A percentile compares a stretch with the other conserved stretches of the same genome.
Conservation (phyloP, 2,797 vertebrate genomes). For the Ctenopoma multispine region DNA sequence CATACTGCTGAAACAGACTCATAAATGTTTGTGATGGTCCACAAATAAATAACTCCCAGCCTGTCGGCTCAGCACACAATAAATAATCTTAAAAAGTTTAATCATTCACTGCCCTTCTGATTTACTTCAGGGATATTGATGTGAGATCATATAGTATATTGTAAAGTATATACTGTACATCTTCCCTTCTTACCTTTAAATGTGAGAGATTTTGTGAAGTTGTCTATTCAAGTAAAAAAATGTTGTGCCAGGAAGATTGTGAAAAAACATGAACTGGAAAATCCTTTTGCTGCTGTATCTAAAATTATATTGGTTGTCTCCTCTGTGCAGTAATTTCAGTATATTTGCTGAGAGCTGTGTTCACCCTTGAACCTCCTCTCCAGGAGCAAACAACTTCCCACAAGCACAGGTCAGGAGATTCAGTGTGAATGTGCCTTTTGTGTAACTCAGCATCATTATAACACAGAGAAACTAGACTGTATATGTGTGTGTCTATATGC, state of each 20-base stretch:
- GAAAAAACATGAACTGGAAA: constrained; percentile 9
- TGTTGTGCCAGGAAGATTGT: constrained; percentile 27
- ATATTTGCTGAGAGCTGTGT: constrained; percentile 41
- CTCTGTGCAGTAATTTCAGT: constrained; percentile 32
- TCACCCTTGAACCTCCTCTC: constrained; percentile 56
- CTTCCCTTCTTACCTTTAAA: constrained; percentile 45
- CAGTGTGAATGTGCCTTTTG: constrained; percentile 37
- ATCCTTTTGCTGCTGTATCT: constrained; percentile 23
- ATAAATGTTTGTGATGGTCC: constrained; percentile 80
- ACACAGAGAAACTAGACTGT: constrained; percentile 4
- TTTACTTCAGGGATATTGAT: constrained; percentile 73
- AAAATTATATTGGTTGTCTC: constrained; percentile 28
- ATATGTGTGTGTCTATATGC: background rate
- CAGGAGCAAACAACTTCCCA: constrained; percentile 63
- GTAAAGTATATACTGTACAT: constrained; percentile 26
- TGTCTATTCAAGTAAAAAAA: constrained; percentile 36
- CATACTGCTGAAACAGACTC: constrained; percentile 79
- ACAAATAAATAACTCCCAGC: constrained; percentile 76
- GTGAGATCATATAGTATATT: constrained; percentile 23
- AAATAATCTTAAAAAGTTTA: constrained; percentile 77
- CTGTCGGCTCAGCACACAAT: constrained; percentile 76
- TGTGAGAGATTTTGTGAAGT: constrained; percentile 20
- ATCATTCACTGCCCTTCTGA: constrained; percentile 66
- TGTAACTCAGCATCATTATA: constrained; percentile 43
- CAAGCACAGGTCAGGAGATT: constrained; percentile 64